Conservation (phyloP, 1,140 invertebrate genomes). For the Cydia fagiglandana region DNA sequence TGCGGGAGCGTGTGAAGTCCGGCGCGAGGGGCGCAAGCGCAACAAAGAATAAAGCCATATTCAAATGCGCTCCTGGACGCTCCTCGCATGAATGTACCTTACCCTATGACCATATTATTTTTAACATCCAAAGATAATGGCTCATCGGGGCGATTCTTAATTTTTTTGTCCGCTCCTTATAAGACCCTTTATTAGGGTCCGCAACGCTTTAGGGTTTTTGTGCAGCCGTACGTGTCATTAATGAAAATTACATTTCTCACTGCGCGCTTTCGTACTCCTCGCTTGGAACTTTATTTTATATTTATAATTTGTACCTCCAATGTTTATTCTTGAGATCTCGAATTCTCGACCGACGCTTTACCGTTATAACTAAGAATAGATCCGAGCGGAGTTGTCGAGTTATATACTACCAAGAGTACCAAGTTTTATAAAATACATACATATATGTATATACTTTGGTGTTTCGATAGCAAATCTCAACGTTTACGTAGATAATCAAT, state of each 20-base stretch:
- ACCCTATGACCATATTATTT: conserved; percentile 79
- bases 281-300: conserved; percentile 28
- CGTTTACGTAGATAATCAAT: background rate
- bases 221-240: conserved; percentile 72
- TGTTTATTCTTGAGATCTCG: conserved; percentile 7
- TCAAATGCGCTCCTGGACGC: conserved; percentile 76
- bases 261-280: conserved; percentile 32
- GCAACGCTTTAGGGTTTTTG: conserved; percentile 74
- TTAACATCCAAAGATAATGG: conserved; percentile 77
- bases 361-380: conserved; percentile 14
- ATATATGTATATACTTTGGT: background rate
- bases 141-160: conserved; percentile 78
- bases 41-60: conserved; percentile 60
- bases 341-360: background rate
- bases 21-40: conserved; percentile 61
- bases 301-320: conserved; percentile 12
- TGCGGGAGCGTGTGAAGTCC: conserved; percentile 77
- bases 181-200: conserved; percentile 70
- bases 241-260: conserved; percentile 60
- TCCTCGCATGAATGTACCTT: conserved; percentile 75
- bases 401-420: background rate
- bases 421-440: background rate
- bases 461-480: background rate
- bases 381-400: background rate
- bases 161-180: conserved; percentile 73